Percentiles rank a stretch among this genome's conserved stretches.
Conservation (phyloP, 2,113 vertebrate genomes). For the Caretta caretta region DNA sequence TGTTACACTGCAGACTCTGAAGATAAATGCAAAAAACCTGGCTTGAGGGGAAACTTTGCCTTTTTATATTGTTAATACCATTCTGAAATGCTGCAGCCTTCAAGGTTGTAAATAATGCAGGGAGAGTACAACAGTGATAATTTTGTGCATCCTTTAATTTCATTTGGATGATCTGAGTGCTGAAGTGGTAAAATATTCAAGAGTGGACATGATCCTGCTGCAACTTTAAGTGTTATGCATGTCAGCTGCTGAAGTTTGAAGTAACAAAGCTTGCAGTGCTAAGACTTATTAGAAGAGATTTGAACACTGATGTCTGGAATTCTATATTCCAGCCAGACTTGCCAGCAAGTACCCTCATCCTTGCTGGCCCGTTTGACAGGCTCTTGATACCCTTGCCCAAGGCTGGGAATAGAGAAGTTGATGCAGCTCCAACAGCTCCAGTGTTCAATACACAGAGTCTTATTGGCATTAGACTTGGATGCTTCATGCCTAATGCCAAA, state of each 20-base stretch:
- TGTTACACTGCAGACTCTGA: not conserved
- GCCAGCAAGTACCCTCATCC: not conserved
- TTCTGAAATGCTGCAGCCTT: conserved; percentile 48
- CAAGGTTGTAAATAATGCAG: conserved; percentile 66
- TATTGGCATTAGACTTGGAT: not conserved
- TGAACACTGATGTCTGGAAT: not conserved
- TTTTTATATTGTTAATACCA: conserved; percentile 51
- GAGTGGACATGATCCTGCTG: conserved; percentile 21
- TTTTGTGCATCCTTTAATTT: conserved; percentile 44
- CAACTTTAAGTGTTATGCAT: not conserved
- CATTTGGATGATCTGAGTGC: not conserved
- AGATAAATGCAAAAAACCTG: not conserved
- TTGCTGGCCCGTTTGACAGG: not conserved
- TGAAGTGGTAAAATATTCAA: conserved; percentile 50
- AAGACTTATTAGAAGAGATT: not conserved
- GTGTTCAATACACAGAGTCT: not conserved
- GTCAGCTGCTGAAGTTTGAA: not conserved
- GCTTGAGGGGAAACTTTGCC: conserved; percentile 33
- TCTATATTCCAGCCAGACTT: not conserved
- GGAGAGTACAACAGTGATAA: conserved; percentile 32
- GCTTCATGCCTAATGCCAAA: not conserved
- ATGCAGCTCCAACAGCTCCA: not conserved
- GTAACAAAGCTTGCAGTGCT: not conserved
- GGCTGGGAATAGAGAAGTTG: not conserved
- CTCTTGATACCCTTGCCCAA: not conserved